A percentile compares a stretch with the other conserved stretches of the same genome.
Conservation (phyloP, 35 echinoderm and acorn worm species). For the Strongylocentrotus purpuratus region DNA sequence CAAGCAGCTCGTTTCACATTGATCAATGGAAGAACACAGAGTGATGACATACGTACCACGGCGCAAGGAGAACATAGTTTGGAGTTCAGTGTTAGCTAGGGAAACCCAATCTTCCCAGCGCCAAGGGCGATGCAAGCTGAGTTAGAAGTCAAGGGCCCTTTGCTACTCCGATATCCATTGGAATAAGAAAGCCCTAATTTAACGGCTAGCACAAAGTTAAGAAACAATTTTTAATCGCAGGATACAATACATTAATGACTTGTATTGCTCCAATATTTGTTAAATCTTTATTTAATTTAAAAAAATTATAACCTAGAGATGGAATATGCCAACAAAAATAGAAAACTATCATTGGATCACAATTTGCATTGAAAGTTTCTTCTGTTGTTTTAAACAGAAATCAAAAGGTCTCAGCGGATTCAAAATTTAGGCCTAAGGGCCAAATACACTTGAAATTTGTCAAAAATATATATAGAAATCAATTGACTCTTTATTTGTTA, state of each 20-base stretch:
- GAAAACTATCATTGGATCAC: background rate
- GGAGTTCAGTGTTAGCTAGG: background rate
- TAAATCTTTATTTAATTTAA: background rate
- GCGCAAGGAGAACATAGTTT: constrained; percentile 2
- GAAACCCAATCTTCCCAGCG: background rate
- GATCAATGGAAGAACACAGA: background rate
- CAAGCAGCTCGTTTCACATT: background rate
- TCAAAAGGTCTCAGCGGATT: background rate
- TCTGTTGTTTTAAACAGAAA: background rate
- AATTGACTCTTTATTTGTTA: too few relatives aligned
- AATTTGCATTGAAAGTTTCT: background rate
- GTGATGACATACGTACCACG: constrained; percentile 8
- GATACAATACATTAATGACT: background rate
- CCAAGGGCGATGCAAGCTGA: background rate
- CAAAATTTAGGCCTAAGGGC: too few relatives aligned
- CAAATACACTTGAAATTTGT: too few relatives aligned
- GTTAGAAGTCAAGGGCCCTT: constrained; percentile 15
- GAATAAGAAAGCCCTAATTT: too few relatives aligned
- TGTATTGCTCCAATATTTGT: background rate
- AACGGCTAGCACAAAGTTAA: background rate
- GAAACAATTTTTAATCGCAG: background rate
- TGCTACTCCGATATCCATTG: background rate
- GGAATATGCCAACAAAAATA: background rate
- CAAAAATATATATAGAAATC: too few relatives aligned
- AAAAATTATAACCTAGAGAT: background rate